These are phyloP conservation scores for Argyra leucocephala DNA, from an alignment of 2,888 invertebrate genomes.

Conservation along the genomic window DNA sequence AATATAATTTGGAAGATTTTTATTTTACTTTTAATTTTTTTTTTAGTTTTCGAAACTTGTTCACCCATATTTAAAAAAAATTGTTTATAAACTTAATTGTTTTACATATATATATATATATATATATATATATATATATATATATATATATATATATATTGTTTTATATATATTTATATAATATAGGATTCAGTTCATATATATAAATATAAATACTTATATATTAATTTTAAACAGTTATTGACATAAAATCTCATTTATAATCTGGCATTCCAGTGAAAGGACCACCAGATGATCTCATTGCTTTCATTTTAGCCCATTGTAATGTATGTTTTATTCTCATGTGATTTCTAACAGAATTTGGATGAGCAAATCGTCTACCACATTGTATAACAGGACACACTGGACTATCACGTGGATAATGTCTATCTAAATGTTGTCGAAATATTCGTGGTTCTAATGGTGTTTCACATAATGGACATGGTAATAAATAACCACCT, in stretches of 20 bases:
- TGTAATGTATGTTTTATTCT: slow-evolving; percentile 69
- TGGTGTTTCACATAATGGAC: slow-evolving; percentile 63
- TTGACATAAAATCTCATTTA: slow-evolving; percentile 37
- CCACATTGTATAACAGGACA: slow-evolving; percentile 71
- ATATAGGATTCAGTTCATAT: neutral
- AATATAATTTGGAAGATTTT: slow-evolving; percentile 4
- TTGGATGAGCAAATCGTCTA: slow-evolving; percentile 69
- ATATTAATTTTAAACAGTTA: neutral
- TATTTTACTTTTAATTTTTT: slow-evolving; percentile 14
- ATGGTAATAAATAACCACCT: slow-evolving; percentile 45
- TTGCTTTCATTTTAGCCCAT: slow-evolving; percentile 75
- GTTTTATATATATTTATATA: neutral
- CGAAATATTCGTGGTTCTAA: slow-evolving; percentile 58
- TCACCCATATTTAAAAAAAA: neutral
- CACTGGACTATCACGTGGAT: slow-evolving; percentile 72
- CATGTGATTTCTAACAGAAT: slow-evolving; percentile 82
- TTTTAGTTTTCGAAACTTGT: slow-evolving; percentile 19
- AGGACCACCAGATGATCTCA: slow-evolving; percentile 44
- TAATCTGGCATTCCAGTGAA: slow-evolving; percentile 43
- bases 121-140: too few relatives aligned
- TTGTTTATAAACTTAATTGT: neutral
- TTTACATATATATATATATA: too few relatives aligned
- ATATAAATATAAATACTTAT: neutral
- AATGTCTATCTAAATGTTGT: slow-evolving; percentile 69
- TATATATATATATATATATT: too few relatives aligned